These are phyloP conservation scores for Microctenopoma stevenorrisi DNA, from an alignment of 2,797 vertebrate species.

Conservation along the genomic window DNA sequence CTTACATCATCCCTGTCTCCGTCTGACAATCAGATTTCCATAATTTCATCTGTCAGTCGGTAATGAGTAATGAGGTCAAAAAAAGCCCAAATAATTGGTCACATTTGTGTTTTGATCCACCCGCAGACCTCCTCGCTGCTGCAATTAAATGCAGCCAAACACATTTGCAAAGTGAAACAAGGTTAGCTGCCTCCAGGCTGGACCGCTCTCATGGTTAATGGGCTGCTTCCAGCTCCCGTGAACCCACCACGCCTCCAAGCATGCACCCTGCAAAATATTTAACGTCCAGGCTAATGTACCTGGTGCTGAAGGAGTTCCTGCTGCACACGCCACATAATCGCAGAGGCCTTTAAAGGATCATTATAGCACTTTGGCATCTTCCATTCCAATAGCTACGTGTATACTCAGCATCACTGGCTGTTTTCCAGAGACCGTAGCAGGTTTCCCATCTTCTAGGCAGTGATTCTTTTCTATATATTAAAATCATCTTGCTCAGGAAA, in stretches of 20 bases:
- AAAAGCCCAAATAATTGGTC: slow-evolving; percentile 49
- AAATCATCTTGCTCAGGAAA: slow-evolving; percentile 46
- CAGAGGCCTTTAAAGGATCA: slow-evolving; percentile 41
- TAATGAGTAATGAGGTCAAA: slow-evolving; percentile 61
- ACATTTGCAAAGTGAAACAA: slow-evolving; percentile 70
- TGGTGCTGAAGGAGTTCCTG: slow-evolving; percentile 26
- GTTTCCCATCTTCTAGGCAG: slow-evolving; percentile 56
- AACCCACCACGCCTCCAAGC: slow-evolving; percentile 52
- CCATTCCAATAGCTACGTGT: slow-evolving; percentile 44
- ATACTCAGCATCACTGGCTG: slow-evolving; percentile 48
- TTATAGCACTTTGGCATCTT: slow-evolving; percentile 50
- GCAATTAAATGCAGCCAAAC: slow-evolving; percentile 65
- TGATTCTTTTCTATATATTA: slow-evolving; percentile 58
- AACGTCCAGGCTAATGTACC: slow-evolving; percentile 25
- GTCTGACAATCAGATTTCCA: slow-evolving; percentile 39
- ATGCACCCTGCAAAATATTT: slow-evolving; percentile 39
- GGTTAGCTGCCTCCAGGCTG: slow-evolving; percentile 60
- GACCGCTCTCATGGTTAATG: slow-evolving; percentile 51
- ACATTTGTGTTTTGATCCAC: slow-evolving; percentile 69
- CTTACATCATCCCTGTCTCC: slow-evolving; percentile 4
- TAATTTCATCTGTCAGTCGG: slow-evolving; percentile 53
- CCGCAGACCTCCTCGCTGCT: slow-evolving; percentile 37
- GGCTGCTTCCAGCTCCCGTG: slow-evolving; percentile 53
- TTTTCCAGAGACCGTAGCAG: slow-evolving; percentile 59
- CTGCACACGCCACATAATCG: slow-evolving; percentile 26